Conservation (phyloP, 2,888 invertebrate species). For the Tenthredo distinguenda region DNA sequence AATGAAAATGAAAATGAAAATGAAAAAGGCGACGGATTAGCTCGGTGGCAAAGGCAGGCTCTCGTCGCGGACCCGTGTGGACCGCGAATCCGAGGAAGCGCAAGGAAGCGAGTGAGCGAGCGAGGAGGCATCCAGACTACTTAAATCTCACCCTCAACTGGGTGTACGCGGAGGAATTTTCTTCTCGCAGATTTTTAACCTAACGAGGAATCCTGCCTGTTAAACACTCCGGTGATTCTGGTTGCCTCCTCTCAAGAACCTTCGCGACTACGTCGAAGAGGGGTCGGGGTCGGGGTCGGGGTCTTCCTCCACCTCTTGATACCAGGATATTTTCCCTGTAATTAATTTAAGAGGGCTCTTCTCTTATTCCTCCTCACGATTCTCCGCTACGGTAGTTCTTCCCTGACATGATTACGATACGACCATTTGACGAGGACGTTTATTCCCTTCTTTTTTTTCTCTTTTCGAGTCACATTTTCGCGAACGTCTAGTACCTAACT, state of each 20-base stretch:
- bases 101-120: conserved; percentile 20
- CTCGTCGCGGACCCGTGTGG: not conserved
- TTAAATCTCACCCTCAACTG: conserved; percentile 61
- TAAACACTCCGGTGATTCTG: conserved; percentile 65
- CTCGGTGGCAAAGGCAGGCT: too few relatives aligned
- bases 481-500: not conserved
- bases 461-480: not conserved
- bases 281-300: not conserved
- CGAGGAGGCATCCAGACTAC: conserved; percentile 57
- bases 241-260: conserved; percentile 51
- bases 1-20: not conserved
- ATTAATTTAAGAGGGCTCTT: conserved; percentile 76
- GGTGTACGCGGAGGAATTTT: conserved; percentile 65
- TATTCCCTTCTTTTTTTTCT: not conserved
- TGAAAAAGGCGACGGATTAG: not conserved
- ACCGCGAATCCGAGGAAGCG: not conserved
- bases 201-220: conserved; percentile 71
- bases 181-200: conserved; percentile 62
- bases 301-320: conserved; percentile 55
- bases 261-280: conserved; percentile 44
- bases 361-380: not conserved
- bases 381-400: conserved; percentile 17
- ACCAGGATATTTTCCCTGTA: conserved; percentile 76
- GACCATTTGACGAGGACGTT: conserved; percentile 2
- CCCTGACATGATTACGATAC: not conserved